phyloP scores from a whole-genome alignment of 2,113 vertebrate genomes.

The Engystomops pustulosus region DNA sequence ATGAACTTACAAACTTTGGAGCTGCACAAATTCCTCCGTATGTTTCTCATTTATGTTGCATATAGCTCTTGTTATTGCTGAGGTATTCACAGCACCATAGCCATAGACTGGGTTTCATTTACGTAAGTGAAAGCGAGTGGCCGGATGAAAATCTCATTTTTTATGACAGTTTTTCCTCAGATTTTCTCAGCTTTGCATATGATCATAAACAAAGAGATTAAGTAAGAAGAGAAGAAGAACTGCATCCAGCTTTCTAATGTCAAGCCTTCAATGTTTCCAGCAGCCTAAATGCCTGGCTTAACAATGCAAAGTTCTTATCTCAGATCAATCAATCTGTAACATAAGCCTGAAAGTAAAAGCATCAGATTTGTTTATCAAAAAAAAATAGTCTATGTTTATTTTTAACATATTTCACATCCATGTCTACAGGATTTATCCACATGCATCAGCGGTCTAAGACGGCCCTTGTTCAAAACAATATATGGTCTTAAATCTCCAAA shows the following conservation, averaged over 20 bases:
- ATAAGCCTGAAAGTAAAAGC: conserved; percentile 30
- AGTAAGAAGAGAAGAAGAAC: conserved; percentile 38
- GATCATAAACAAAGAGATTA: conserved; percentile 57
- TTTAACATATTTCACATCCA: not conserved
- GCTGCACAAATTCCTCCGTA: conserved; percentile 59
- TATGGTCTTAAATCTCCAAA: too few species aligned
- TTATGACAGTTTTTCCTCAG: conserved; percentile 55
- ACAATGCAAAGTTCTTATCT: conserved; percentile 56
- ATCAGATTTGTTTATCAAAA: conserved; percentile 37
- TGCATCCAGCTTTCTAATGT: conserved; percentile 44
- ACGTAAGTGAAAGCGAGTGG: conserved; percentile 40
- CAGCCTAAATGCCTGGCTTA: conserved; percentile 47
- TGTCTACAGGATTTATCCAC: not conserved
- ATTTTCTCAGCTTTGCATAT: conserved; percentile 60
- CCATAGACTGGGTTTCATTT: conserved; percentile 45
- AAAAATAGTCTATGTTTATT: not conserved
- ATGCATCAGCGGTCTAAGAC: too few species aligned
- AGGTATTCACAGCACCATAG: conserved; percentile 31
- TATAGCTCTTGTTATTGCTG: not conserved
- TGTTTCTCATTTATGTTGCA: conserved; percentile 59
- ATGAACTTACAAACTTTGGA: conserved; percentile 59
- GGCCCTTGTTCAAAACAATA: too few species aligned
- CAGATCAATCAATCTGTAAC: conserved; percentile 53
- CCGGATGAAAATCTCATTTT: conserved; percentile 57
- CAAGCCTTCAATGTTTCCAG: conserved; percentile 44